These are phyloP conservation scores for Brachionus koreanus DNA, from an alignment of 1,140 invertebrate species.

Conservation along the genomic window DNA sequence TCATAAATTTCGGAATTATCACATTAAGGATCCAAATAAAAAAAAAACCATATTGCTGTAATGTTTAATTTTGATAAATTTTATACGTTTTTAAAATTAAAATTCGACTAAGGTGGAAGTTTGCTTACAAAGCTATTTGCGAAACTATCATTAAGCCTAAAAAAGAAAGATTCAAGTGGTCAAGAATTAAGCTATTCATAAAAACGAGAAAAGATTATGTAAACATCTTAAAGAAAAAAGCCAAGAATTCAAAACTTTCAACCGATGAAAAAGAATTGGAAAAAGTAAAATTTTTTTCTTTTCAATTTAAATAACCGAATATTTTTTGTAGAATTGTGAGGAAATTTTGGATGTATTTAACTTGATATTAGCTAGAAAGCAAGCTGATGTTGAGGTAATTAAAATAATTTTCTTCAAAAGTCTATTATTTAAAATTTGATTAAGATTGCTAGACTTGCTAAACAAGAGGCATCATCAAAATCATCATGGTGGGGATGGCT, in stretches of 20 bases:
- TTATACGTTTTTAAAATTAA: background rate
- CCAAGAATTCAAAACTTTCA: background rate
- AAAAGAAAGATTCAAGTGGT: constrained; percentile 32
- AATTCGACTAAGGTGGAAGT: constrained; percentile 35
- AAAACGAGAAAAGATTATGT: constrained; percentile 37
- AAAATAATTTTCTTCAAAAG: background rate
- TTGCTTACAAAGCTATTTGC: constrained; percentile 22
- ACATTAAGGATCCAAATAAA: background rate
- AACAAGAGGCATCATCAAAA: constrained; percentile 15
- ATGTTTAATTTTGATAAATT: background rate
- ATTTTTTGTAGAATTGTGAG: constrained; percentile 2
- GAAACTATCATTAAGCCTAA: constrained; percentile 22
- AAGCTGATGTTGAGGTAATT: constrained; percentile 35
- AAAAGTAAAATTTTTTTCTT: background rate
- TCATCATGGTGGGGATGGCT: constrained; percentile 37
- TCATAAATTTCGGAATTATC: constrained; percentile 25
- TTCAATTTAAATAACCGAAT: background rate
- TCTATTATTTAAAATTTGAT: background rate
- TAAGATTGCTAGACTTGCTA: constrained; percentile 12
- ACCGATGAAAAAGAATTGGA: background rate
- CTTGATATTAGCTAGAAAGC: background rate
- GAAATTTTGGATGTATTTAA: constrained; percentile 43
- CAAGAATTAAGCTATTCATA: background rate
- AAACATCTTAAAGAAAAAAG: constrained; percentile 20
- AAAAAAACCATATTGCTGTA: background rate